Conservation (phyloP, 2,888 invertebrate species). For the Neoscelio sp. region DNA sequence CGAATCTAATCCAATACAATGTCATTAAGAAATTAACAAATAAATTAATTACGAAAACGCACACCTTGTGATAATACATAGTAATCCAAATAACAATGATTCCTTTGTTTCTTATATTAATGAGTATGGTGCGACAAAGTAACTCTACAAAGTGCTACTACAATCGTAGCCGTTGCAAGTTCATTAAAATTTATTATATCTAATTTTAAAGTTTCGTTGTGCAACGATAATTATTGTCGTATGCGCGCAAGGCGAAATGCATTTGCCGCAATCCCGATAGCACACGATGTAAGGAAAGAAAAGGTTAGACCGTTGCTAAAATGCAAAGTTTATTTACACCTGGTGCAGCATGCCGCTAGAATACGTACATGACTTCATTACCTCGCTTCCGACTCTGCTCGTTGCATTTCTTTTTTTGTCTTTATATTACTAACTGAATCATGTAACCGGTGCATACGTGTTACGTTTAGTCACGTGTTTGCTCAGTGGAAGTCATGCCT, state of each 20-base stretch:
- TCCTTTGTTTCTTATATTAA: no score
- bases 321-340: conserved; percentile 52
- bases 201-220: conserved; percentile 7
- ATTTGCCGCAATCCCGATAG: conserved; percentile 14
- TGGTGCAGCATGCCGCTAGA: conserved; percentile 16
- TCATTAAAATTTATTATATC: conserved; percentile 16
- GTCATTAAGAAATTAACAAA: no score
- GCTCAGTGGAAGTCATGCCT: conserved; percentile 29
- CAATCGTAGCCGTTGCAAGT: conserved; percentile 19
- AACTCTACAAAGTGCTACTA: no score
- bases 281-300: background rate
- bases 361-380: conserved; percentile 38
- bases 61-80: background rate
- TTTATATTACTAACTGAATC: conserved; percentile 35
- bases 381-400: conserved; percentile 22
- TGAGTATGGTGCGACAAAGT: no score
- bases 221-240: conserved; percentile 33
- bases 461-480: conserved; percentile 39
- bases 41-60: background rate
- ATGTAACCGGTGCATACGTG: conserved; percentile 29
- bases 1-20: no score
- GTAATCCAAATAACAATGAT: background rate
- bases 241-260: conserved; percentile 5
- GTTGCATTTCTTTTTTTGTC: conserved; percentile 16
- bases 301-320: conserved; percentile 11